phyloP scores from a whole-genome alignment of 2,888 invertebrate genomes.

The Abrostola tripartita region DNA sequence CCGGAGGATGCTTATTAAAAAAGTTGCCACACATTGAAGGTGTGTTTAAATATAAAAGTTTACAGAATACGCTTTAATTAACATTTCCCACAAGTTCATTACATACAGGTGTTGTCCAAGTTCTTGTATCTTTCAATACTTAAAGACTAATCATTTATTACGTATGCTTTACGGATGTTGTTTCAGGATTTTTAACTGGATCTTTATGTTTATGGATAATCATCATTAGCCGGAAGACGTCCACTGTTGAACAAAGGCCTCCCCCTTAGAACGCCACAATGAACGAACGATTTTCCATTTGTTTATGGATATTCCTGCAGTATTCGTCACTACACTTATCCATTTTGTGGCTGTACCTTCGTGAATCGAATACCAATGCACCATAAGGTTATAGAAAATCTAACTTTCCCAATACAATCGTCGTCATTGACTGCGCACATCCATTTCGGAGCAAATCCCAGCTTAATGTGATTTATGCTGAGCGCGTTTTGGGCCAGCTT shows the following conservation, averaged over 20 bases:
- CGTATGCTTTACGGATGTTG: no score
- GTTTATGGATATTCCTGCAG: no score
- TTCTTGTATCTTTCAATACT: no score
- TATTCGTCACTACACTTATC: no score
- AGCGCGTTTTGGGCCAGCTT: neutral
- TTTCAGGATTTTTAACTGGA: no score
- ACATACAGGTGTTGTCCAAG: constrained; percentile 6
- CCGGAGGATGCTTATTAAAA: constrained; percentile 41
- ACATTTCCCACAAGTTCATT: neutral
- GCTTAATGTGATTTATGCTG: constrained; percentile 4
- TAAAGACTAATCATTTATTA: no score
- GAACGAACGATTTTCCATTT: no score
- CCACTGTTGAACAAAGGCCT: no score
- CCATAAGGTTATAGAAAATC: neutral
- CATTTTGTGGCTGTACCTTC: no score
- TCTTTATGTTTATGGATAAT: no score
- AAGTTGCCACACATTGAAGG: constrained; percentile 11
- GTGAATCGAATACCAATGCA: neutral
- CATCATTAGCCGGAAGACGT: no score
- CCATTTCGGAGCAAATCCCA: constrained; percentile 1
- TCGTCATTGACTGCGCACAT: constrained; percentile 1
- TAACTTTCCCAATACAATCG: neutral
- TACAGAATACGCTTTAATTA: neutral
- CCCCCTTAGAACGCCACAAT: no score
- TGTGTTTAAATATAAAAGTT: constrained; percentile 2